Base-by-base conservation (phyloP, 2,888 invertebrate genomes). In the Gymnosoma rotundatum region DNA sequence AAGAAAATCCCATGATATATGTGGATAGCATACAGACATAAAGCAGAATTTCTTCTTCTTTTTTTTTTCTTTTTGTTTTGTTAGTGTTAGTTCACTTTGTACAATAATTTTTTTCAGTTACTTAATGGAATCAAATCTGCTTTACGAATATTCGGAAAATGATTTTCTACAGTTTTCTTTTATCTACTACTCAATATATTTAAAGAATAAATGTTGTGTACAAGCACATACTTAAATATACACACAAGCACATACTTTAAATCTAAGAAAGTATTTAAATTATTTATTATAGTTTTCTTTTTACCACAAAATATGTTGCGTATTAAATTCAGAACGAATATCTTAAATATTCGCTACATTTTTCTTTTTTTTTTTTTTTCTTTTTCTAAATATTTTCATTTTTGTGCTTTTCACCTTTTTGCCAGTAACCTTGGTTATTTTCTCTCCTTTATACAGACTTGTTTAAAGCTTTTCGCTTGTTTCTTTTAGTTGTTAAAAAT, bases 351-450 rank as follows among this genome's bases (percentile, higher is more conserved):
- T 63, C 63, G 45, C 45, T 61, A 18, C 50, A 38, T 56, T 69
- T 73, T 74, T 61, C 60, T 58, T 36, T 18, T 8, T 16, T 42
- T 18, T 10, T 45, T 70, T 45, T 56, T 38, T 25, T 21, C 1
- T 38, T 32, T 54, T 52, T 64, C 38, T 18, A 18, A 61, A 14
- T 7, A 25, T 56, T 42, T 56, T 56, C 38, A 54, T 38, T 45
- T 45, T 52, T 60, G 1, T 14, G 20, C 32, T 32, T 56, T 48
- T 12, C 18, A 16, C 12, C 20, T 61, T 38, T 58, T 52, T 36
- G 50, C 58, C 50, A 25, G 70, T 72, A 64, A 78, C 70, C 78
- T 78, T 78, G 78, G 56, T 72, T 25, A 45, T 48, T 60, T 67
- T 60, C 76, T 60, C 63, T 1, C 56, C 9, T 48, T 64, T 48